Percentiles rank a stretch among this genome's conserved stretches.
phyloP scores from a whole-genome alignment of 2,888 invertebrate species.

The Augochlorella aurata region DNA sequence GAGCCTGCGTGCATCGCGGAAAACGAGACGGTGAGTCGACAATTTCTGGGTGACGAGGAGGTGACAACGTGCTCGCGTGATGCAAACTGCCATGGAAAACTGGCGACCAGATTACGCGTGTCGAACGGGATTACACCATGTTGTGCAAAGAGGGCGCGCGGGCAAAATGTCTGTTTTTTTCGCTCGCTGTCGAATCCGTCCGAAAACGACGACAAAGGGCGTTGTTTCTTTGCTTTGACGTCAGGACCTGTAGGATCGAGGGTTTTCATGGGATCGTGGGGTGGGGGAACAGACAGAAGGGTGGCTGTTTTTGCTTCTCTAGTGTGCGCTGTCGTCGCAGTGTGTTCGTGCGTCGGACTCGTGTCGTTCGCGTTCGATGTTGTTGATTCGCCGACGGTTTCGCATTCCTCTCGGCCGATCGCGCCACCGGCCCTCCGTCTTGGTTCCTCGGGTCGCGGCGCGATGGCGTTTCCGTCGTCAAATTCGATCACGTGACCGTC shows the following conservation, averaged over 20 bases:
- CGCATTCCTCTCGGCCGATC: conserved; percentile 52
- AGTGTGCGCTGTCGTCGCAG: background rate
- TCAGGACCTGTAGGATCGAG: conserved; percentile 59
- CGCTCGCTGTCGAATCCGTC: background rate
- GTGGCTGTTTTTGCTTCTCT: conserved; percentile 48
- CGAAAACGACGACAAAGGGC: conserved; percentile 62
- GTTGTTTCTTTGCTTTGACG: conserved; percentile 70
- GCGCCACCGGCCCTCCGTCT: conserved; percentile 24
- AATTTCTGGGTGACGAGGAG: conserved; percentile 35
- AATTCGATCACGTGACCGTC: conserved; percentile 33
- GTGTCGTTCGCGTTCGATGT: conserved; percentile 52
- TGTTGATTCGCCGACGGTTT: conserved; percentile 41
- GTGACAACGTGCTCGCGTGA: conserved; percentile 66
- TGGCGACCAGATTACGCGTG: conserved; percentile 50
- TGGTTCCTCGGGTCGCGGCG: background rate
- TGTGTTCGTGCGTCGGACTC: conserved; percentile 41
- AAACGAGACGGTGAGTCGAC: conserved; percentile 77
- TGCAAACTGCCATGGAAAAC: conserved; percentile 56
- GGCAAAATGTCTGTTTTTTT: conserved; percentile 17
- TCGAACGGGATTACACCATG: conserved; percentile 63
- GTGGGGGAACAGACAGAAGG: conserved; percentile 47
- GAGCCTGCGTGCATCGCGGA: conserved; percentile 77
- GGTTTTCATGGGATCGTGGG: conserved; percentile 51
- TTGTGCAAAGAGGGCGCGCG: conserved; percentile 65
- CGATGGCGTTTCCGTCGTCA: conserved; percentile 44